These are phyloP conservation scores for Cepphus grylle DNA, from an alignment of 2,113 vertebrate genomes.

Conservation along the genomic window DNA sequence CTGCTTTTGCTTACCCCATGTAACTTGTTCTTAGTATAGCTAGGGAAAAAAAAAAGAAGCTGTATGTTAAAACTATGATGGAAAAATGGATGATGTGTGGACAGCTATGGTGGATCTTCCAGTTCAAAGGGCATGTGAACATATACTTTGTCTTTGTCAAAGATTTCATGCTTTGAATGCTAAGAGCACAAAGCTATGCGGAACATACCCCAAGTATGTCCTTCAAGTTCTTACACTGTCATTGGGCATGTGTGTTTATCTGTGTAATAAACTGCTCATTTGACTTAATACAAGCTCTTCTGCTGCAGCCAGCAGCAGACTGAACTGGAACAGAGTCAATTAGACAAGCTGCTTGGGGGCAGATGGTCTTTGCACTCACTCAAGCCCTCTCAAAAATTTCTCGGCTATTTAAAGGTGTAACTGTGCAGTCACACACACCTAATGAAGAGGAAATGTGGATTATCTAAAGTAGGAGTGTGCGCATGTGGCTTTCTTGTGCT, in stretches of 20 bases:
- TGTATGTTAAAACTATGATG: not conserved
- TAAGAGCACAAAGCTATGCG: not conserved
- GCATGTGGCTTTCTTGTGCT: not conserved
- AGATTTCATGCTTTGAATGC: not conserved
- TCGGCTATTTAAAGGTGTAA: not conserved
- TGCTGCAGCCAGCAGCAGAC: not conserved
- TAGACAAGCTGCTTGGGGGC: not conserved
- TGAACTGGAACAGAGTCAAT: not conserved
- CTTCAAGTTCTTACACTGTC: not conserved
- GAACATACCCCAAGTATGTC: not conserved
- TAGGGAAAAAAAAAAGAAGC: not conserved
- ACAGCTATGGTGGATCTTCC: not conserved
- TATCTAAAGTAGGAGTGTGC: not conserved
- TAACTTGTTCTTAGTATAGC: not conserved
- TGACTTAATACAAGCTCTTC: not conserved
- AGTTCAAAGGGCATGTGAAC: not conserved
- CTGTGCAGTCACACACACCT: not conserved
- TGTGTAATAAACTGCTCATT: not conserved
- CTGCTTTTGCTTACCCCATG: not conserved
- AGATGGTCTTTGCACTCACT: not conserved
- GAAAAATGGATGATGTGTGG: not conserved
- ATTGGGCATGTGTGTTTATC: not conserved
- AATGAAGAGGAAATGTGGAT: not conserved
- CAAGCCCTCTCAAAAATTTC: not conserved
- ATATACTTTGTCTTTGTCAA: not conserved